Evolutionary conservation across 2,113 vertebrate genomes (phyloP), one percentile per base, ranked within the genome.

Genomic region (Onychostoma macrolepis): DNA sequence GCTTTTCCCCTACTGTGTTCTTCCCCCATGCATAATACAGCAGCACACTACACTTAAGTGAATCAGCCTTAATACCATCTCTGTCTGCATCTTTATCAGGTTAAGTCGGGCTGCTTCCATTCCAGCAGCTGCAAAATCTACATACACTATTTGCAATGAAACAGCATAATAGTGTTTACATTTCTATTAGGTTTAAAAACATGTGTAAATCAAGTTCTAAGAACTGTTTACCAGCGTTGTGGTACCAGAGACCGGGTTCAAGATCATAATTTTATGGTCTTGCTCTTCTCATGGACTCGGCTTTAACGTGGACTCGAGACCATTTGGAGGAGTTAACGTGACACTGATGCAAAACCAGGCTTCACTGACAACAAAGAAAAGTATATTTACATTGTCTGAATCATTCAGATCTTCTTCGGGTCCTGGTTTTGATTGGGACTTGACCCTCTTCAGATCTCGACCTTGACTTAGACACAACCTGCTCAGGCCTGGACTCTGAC

Each of bases 11-110:
- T 15, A 82, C 82, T 83, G 48, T 79, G 13, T 74, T 86, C 53
- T 71, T 84, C 71, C 69, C 58, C 65, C 65, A 53, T 74, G 61
- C 19, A 83, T 80, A 79, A 86, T 71, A 86, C 28, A 83, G 69
- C 58, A 71, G 63, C 33, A 63, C 21, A 79, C 45, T 72, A 11
- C 63, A 41, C 65, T 85, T 65, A 58, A 85, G 36, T 63, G 53
- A 74, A 79, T 50, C 61, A 86, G 9, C 11, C 13, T 65, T 80
- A 41, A 69, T 63, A 24, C 63, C 63, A 48, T 36, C 69, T 75
- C 50, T 86, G 36, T 50, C 50, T 86, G 36, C 21, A 63, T 78
- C 30, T 74, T 26, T n/a, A 38, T 77, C 74, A 65, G 80, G 58
- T 82, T 82, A 45, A 82, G 26, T 43, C 4, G 1, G n/a, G 56